These are phyloP conservation scores for Metaphire vulgaris DNA, from an alignment of 1,140 invertebrate species.

Conservation along the genomic window DNA sequence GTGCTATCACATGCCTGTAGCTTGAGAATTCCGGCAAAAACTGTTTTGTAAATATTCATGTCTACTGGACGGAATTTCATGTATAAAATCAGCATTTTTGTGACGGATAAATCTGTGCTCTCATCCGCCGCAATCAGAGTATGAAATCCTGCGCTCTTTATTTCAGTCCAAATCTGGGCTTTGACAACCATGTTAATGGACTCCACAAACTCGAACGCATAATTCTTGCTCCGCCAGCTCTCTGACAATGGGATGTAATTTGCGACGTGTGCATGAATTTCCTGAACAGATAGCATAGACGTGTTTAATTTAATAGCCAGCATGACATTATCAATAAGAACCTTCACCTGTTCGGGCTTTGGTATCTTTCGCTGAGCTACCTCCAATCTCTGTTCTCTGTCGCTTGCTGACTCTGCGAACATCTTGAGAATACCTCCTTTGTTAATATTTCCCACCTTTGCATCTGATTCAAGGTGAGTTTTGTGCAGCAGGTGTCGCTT, in stretches of 20 bases:
- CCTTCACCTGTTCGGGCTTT: constrained; percentile 12
- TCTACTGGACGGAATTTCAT: constrained; percentile 7
- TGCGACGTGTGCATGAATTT: too few relatives aligned
- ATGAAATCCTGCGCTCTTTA: constrained; percentile 15
- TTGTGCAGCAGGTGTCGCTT: not conserved
- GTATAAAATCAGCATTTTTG: constrained; percentile 18
- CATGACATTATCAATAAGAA: constrained; percentile 20
- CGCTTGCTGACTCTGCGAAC: too few relatives aligned
- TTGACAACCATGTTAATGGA: constrained; percentile 19
- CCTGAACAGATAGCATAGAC: constrained; percentile 13
- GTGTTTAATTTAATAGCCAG: constrained; percentile 14
- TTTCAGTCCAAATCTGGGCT: constrained; percentile 11
- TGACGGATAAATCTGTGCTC: constrained; percentile 23
- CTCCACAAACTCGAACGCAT: constrained; percentile 24
- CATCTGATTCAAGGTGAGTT: not conserved
- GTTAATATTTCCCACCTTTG: too few relatives aligned
- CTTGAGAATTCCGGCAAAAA: constrained; percentile 11
- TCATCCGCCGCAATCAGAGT: constrained; percentile 20
- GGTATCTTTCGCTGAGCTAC: not conserved
- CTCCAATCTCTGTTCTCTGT: too few relatives aligned
- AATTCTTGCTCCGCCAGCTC: too few relatives aligned
- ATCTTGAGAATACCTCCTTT: too few relatives aligned
- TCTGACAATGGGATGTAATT: constrained; percentile 14
- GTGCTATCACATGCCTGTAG: not conserved
- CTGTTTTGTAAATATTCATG: constrained; percentile 6